phyloP scores from a whole-genome alignment of 2,888 invertebrate species.

The Byasa hedistus region DNA sequence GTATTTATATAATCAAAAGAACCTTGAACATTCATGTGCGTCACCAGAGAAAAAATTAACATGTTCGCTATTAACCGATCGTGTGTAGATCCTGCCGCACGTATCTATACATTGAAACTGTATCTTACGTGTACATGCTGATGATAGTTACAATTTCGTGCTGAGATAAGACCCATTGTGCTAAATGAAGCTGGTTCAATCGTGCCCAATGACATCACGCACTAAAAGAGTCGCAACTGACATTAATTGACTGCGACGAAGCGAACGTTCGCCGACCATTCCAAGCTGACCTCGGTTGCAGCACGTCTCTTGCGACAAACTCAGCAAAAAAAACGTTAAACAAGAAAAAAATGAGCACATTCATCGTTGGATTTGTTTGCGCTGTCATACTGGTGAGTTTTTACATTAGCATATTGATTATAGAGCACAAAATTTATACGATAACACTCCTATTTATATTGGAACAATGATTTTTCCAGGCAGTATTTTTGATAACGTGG shows the following conservation, averaged over 20 bases:
- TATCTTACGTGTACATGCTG: neutral
- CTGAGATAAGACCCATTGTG: conserved; percentile 45
- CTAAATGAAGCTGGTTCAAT: conserved; percentile 54
- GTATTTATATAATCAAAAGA: conserved; percentile 1
- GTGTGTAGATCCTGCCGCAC: conserved; percentile 10
- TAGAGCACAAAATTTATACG: neutral
- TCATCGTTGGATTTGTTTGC: conserved; percentile 62
- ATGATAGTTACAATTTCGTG: conserved; percentile 9
- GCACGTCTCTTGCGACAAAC: conserved; percentile 50
- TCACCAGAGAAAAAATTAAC: neutral
- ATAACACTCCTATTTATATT: neutral
- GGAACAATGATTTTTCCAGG: conserved; percentile 45
- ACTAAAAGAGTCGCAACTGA: conserved; percentile 56
- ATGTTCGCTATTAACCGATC: neutral
- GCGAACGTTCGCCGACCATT: conserved; percentile 53
- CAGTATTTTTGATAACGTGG: conserved; percentile 59
- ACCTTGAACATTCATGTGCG: neutral
- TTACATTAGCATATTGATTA: neutral
- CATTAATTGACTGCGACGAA: conserved; percentile 65
- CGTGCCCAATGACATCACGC: conserved; percentile 66
- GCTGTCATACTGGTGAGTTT: conserved; percentile 67
- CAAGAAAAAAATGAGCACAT: conserved; percentile 54
- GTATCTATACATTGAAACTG: neutral
- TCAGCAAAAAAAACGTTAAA: conserved; percentile 30
- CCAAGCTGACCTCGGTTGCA: conserved; percentile 58